phyloP scores from a whole-genome alignment of 2,888 invertebrate genomes.

The Scaptodrosophila latifasciaeformis region DNA sequence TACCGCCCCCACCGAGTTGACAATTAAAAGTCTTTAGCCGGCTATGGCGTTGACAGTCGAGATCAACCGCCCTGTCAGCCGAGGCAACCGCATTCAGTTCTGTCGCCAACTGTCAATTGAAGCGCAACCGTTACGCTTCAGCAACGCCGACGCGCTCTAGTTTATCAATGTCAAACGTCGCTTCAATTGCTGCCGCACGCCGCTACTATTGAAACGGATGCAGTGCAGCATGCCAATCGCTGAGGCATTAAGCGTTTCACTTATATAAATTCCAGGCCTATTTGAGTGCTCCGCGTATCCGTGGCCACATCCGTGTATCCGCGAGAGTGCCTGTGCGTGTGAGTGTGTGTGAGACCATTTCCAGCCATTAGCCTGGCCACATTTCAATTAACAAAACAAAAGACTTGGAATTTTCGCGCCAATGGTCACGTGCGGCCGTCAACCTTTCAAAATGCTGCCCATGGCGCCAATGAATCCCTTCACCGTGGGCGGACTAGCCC shows the following conservation, averaged over 20 bases:
- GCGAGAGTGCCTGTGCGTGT: slow-evolving; percentile 15
- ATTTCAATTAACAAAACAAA: slow-evolving; percentile 6
- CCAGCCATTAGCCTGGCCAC: background rate
- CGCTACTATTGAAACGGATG: slow-evolving; percentile 33
- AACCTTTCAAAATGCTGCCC: slow-evolving; percentile 86
- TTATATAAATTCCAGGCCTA: slow-evolving; percentile 1
- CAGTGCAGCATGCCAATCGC: slow-evolving; percentile 39
- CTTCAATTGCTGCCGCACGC: background rate
- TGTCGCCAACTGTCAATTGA: slow-evolving; percentile 53
- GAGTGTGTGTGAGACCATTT: slow-evolving; percentile 23
- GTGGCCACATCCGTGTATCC: slow-evolving; percentile 30
- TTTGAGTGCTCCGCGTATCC: no score
- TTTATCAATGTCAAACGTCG: slow-evolving; percentile 60
- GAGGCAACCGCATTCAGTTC: background rate
- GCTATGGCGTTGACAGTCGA: slow-evolving; percentile 71
- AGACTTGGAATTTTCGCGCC: slow-evolving; percentile 39
- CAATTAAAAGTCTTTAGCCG: slow-evolving; percentile 66
- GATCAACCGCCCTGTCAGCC: slow-evolving; percentile 22
- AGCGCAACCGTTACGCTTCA: slow-evolving; percentile 68
- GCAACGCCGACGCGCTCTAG: slow-evolving; percentile 46
- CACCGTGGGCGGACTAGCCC: slow-evolving; percentile 49
- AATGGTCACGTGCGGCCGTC: slow-evolving; percentile 75
- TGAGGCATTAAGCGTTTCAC: slow-evolving; percentile 49
- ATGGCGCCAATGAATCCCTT: slow-evolving; percentile 83
- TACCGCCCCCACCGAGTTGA: slow-evolving; percentile 21